Base-by-base conservation (phyloP, 2,113 vertebrate species). In the Micromys minutus region DNA sequence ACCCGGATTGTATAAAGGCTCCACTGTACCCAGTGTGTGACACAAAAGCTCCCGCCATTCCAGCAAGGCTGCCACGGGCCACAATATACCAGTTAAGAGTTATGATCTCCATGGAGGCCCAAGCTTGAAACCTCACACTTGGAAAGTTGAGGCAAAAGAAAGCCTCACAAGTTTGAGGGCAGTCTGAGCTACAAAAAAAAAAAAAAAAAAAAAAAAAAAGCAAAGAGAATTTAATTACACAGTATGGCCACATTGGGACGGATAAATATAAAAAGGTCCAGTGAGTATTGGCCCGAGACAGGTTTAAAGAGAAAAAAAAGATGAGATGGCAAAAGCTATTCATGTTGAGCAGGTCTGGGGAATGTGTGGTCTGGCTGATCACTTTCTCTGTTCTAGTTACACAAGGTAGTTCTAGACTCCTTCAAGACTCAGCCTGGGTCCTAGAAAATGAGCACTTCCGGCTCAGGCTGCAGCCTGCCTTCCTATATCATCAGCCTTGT, bases 171-270 rank as follows among this genome's bases (percentile, higher is more conserved):
- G 39, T 52, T 69, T 50, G 26, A 85, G 45, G 84, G 65, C 65
- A 71, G 2, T 36, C 47, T 87, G 63, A 36, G 3, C 65, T 55
- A n/a, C 21, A 55, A 17, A 71, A 71, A n/a, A n/a, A n/a, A n/a
- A n/a, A n/a, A n/a, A n/a, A n/a, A n/a, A n/a, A n/a, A n/a, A n/a
- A n/a, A n/a, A n/a, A n/a, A n/a, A n/a, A 71, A 2, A 52, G 50
- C 65, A 71, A 19, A 83, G 65, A 39, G 29, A 21, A 31, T n/a
- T n/a, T n/a, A n/a, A n/a, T 63, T 63, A 85, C 19, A 47, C 13
- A 15, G 0, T 0, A n/a, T 31, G 21, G 55, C 4, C 11, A 21
- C 24, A 61, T 45, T 21, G 17, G 71, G 39, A 57, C 29, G 31
- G 59, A n/a, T 2, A 1, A 89, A 86, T 47, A 67, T 47, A 67